Conservation (phyloP, 2,888 invertebrate species). For the Cristatella mucedo region DNA sequence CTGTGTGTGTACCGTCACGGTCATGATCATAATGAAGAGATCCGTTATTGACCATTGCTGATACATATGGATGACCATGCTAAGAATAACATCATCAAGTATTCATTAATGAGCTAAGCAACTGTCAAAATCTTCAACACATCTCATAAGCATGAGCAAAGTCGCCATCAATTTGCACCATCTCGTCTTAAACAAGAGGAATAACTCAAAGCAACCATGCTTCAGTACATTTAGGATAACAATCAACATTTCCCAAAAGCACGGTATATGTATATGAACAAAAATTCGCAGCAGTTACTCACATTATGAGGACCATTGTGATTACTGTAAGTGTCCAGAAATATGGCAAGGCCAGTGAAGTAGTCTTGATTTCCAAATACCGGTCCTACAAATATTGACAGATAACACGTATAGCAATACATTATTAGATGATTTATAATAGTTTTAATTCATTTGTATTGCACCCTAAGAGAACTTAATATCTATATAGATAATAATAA, state of each 20-base stretch:
- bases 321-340: constrained; percentile 95
- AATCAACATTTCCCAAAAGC: neutral
- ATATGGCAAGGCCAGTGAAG: constrained; percentile 73
- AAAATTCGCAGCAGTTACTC: constrained; percentile 42
- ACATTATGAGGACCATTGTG: constrained; percentile 97
- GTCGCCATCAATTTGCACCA: too few relatives aligned
- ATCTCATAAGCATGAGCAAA: too few relatives aligned
- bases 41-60: constrained; percentile 96
- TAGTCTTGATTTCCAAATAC: constrained; percentile 88
- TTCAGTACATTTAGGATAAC: too few relatives aligned
- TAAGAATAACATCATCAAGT: too few relatives aligned
- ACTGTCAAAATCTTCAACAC: too few relatives aligned
- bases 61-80: constrained; percentile 96
- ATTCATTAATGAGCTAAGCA: too few relatives aligned
- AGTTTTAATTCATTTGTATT: too few relatives aligned
- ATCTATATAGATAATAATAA: too few relatives aligned
- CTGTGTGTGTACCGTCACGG: constrained; percentile 90
- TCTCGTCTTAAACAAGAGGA: neutral
- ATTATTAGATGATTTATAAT: too few relatives aligned
- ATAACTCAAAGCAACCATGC: constrained; percentile 3
- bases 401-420: too few relatives aligned
- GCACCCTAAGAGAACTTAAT: too few relatives aligned
- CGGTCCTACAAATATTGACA: constrained; percentile 46
- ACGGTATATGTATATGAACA: neutral
- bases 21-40: constrained; percentile 90